Base-by-base conservation (phyloP, 2,888 invertebrate genomes). In the Calameuta filiformis region DNA sequence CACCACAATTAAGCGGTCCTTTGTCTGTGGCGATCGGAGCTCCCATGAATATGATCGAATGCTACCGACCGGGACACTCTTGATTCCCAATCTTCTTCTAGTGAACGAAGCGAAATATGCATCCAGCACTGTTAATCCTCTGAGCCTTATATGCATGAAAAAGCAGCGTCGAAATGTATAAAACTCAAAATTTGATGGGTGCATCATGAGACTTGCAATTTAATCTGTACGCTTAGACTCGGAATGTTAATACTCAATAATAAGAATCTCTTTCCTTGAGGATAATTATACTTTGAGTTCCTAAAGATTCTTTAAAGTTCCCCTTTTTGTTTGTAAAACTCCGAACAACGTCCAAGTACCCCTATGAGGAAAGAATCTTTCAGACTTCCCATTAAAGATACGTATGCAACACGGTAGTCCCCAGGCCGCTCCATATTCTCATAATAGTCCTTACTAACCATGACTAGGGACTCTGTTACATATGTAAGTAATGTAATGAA, bases 1-100 rank as follows among this genome's bases (percentile, higher is more conserved):
- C 79, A 76, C 79, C 69, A 73, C 76, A 68, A 79, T 76, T 74
- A 73, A 74, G 76, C 68, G 73, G 76, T 69, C 69, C 76, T 74
- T 76, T 78, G 78, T 78, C 75, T 35, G 69, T 23, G 56, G 56
- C 69, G 76, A 40, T 75, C 69, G 31, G 34, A 56, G 56, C 69
- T 56, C 31, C n/a, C 34, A 15, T 69, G 33, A 35, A 69, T 30
- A 68, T 69, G 40, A 56, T 69, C 30, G 23, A 75, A 77, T 30
- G 40, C 69, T 75, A 56, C 31, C 71, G 30, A 31, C 31, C 12
- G n/a, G 71, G 33, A 34, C 31, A 23, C 71, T 31, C 30, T 31
- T 30, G 30, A 15, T 30, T 34, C 71, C 23, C 71, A 34, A 71
- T 71, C 71, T 31, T 71, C 71, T 71, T 71, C 71, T 71, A 71